Conservation (phyloP, 1,140 invertebrate species). For the Sarcophaga bullata region DNA sequence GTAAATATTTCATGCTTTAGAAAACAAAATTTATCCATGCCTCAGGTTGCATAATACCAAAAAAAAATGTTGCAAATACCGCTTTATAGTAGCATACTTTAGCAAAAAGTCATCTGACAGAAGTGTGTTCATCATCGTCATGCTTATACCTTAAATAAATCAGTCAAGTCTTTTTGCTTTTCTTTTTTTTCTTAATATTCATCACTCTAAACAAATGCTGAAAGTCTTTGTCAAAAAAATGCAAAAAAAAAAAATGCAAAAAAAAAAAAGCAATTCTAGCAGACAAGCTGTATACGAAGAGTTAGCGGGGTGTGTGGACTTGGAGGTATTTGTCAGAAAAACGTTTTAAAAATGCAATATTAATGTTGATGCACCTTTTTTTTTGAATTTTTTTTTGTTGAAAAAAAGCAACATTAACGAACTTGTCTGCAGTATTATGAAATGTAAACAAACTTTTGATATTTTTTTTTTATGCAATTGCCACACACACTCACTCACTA, state of each 20-base stretch:
- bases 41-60: no score
- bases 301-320: not conserved
- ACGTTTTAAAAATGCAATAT: conserved; percentile 33
- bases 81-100: no score
- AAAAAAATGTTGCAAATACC: no score
- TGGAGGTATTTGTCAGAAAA: not conserved
- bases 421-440: conserved; percentile 34
- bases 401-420: conserved; percentile 26
- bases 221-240: not conserved
- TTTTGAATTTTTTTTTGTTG: not conserved
- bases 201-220: not conserved
- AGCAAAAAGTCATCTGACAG: no score
- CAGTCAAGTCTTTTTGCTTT: not conserved
- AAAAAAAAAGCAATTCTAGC: not conserved
- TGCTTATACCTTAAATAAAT: conserved; percentile 26
- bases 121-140: not conserved
- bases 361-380: conserved; percentile 9
- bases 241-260: no score
- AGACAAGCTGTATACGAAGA: not conserved
- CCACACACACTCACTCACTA: not conserved
- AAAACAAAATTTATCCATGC: no score
- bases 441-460: conserved; percentile 38
- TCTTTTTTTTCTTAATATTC: not conserved
- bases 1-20: no score
- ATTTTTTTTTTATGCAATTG: conserved; percentile 33